A percentile compares a stretch with the other conserved stretches of the same genome.
Evolutionary conservation across 2,888 invertebrate genomes (phyloP).

Genomic region (Eupithecia insigniata): DNA sequence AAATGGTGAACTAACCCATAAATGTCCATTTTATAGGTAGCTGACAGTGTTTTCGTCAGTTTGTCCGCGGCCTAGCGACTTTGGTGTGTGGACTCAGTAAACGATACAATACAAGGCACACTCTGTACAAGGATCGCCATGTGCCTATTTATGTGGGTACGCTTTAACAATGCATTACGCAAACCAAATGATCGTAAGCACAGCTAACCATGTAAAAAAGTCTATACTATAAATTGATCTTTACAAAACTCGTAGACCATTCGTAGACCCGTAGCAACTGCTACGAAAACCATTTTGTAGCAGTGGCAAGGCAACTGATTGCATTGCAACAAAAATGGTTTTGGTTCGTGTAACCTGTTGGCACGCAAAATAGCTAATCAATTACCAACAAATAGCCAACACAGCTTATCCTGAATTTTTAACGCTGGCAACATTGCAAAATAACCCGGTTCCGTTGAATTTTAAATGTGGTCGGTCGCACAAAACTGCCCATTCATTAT

Average conservation of each 20-base stretch:
- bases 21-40: no score
- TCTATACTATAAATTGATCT: not conserved
- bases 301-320: constrained; percentile 4
- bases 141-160: not conserved
- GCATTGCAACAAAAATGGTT: not conserved
- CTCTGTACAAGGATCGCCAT: not conserved
- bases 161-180: not conserved
- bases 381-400: constrained; percentile 30
- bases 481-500: constrained; percentile 56
- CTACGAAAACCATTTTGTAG: constrained; percentile 5
- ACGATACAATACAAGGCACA: no score
- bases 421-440: constrained; percentile 32
- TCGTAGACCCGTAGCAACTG: not conserved
- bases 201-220: not conserved
- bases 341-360: constrained; percentile 20
- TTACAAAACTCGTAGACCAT: not conserved
- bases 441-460: constrained; percentile 40
- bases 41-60: no score
- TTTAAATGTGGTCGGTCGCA: constrained; percentile 49
- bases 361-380: constrained; percentile 26
- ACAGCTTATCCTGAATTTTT: constrained; percentile 30
- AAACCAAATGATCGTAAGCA: not conserved
- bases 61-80: no score
- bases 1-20: no score
- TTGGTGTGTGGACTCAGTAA: no score